These are phyloP conservation scores for Oscheius sp. DNA, from an alignment of 2,888 invertebrate species.

Conservation along the genomic window DNA sequence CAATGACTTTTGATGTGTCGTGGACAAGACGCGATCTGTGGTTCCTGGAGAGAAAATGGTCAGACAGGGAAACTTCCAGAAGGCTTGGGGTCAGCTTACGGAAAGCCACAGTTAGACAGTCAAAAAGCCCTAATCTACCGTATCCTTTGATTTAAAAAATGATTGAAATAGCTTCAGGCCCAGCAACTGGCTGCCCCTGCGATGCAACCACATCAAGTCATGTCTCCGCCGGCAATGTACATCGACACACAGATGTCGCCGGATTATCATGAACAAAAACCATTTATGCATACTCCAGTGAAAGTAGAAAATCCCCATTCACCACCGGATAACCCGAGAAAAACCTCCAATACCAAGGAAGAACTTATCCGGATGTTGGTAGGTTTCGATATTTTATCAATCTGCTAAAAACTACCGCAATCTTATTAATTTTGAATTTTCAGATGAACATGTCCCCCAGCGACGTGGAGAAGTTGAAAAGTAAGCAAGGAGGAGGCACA, in stretches of 20 bases:
- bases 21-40: too few relatives aligned
- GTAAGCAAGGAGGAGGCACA: neutral
- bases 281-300: neutral
- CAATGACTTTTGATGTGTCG: too few relatives aligned
- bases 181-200: constrained; percentile 51
- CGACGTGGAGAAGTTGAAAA: constrained; percentile 45
- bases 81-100: too few relatives aligned
- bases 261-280: neutral
- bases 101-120: neutral
- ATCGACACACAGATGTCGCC: constrained; percentile 36
- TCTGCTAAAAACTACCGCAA: too few relatives aligned
- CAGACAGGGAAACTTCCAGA: too few relatives aligned
- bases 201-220: constrained; percentile 41
- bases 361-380: constrained; percentile 55
- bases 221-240: constrained; percentile 43
- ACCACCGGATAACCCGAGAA: constrained; percentile 6
- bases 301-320: constrained; percentile 16
- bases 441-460: constrained; percentile 53
- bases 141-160: neutral
- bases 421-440: neutral
- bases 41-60: too few relatives aligned
- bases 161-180: constrained; percentile 26
- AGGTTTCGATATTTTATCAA: too few relatives aligned
- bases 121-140: too few relatives aligned
- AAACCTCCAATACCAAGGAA: constrained; percentile 54